phyloP scores from a whole-genome alignment of 1,140 invertebrate genomes.

The Micrasema longulum region DNA sequence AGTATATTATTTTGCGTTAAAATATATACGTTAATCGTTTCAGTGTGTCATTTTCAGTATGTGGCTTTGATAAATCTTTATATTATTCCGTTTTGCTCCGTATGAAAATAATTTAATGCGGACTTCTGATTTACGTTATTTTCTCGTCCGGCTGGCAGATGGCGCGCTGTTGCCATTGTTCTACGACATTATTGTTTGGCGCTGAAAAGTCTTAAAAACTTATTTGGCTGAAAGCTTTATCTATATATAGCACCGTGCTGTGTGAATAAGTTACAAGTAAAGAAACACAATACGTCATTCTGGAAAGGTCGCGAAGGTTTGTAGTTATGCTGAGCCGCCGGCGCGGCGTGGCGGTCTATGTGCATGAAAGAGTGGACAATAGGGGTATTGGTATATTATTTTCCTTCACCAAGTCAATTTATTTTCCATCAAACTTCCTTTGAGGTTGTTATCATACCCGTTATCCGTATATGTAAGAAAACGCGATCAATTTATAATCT shows the following conservation, averaged over 20 bases:
- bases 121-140: constrained; percentile 1
- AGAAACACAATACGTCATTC: constrained; percentile 25
- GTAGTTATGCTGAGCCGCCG: no score
- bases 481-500: no score
- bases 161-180: constrained; percentile 19
- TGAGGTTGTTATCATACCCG: neutral
- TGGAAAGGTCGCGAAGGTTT: constrained; percentile 26
- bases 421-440: neutral
- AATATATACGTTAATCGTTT: no score
- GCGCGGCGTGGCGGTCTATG: neutral
- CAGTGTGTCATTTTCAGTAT: neutral
- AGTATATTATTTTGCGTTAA: no score
- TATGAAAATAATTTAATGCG: neutral
- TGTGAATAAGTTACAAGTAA: constrained; percentile 34
- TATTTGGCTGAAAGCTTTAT: constrained; percentile 26
- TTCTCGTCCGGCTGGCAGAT: constrained; percentile 26
- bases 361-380: neutral
- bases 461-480: no score
- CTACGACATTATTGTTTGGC: constrained; percentile 13
- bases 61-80: neutral
- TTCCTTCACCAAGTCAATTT: neutral
- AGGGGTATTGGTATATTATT: neutral
- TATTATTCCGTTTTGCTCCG: neutral
- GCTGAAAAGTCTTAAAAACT: constrained; percentile 30
- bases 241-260: constrained; percentile 25